Evolutionary conservation across 2,888 invertebrate genomes (phyloP).

Genomic region (Melolontha melolontha): DNA sequence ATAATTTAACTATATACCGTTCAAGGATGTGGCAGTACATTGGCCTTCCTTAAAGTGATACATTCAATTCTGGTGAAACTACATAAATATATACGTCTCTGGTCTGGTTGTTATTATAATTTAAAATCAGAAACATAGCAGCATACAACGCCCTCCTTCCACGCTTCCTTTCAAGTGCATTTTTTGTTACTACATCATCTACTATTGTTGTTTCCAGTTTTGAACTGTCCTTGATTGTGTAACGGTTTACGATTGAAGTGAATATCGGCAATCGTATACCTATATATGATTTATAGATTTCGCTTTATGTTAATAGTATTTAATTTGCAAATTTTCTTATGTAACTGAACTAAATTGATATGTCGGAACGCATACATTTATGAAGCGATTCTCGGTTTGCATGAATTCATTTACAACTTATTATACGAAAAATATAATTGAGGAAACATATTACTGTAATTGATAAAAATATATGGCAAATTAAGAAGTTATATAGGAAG

Average conservation of each 20-base stretch:
- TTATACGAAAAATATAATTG: too few species aligned
- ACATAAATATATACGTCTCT: background rate
- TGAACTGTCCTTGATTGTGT: conserved; percentile 14
- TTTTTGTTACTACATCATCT: conserved; percentile 15
- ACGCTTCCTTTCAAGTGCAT: conserved; percentile 24
- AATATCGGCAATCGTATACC: conserved; percentile 18
- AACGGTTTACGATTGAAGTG: background rate
- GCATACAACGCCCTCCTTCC: conserved; percentile 1
- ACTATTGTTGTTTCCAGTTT: conserved; percentile 17
- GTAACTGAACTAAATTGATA: background rate
- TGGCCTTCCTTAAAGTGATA: conserved; percentile 23
- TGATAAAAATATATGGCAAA: too few species aligned
- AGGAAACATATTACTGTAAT: too few species aligned
- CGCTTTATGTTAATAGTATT: conserved; percentile 12
- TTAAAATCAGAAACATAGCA: conserved; percentile 11
- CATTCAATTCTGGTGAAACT: conserved; percentile 24
- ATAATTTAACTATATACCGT: conserved; percentile 15
- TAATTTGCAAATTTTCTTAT: conserved; percentile 12
- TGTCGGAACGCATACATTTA: background rate
- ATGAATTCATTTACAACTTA: too few species aligned
- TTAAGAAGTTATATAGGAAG: too few species aligned
- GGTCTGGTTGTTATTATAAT: conserved; percentile 17
- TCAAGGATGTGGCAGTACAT: conserved; percentile 25
- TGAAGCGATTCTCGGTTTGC: too few species aligned
- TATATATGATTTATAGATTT: conserved; percentile 20